phyloP scores from a whole-genome alignment of 2,797 vertebrate genomes.

The Oreochromis grahami region DNA sequence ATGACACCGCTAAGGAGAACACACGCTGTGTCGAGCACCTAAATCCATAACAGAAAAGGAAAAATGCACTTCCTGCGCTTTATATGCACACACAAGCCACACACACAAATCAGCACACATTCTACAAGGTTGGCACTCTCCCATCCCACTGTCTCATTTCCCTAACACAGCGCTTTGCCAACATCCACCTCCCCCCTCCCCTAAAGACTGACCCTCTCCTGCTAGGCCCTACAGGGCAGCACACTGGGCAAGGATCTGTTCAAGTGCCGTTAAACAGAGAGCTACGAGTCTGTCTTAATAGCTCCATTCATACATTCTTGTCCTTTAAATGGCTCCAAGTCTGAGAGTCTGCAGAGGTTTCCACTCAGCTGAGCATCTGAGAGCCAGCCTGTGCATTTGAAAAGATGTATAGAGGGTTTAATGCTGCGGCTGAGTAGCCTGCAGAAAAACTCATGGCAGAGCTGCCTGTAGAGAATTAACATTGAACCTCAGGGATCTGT shows the following conservation, averaged over 20 bases:
- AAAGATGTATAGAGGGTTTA: conserved; percentile 18
- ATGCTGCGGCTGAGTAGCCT: neutral
- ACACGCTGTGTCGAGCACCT: neutral
- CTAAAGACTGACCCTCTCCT: conserved; percentile 35
- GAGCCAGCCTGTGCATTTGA: conserved; percentile 15
- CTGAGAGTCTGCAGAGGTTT: conserved; percentile 29
- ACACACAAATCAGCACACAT: neutral
- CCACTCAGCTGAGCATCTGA: conserved; percentile 19
- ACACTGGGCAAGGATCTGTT: conserved; percentile 9
- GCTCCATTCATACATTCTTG: conserved; percentile 53
- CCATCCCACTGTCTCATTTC: conserved; percentile 21
- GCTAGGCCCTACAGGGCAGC: conserved; percentile 20
- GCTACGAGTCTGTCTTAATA: conserved; percentile 42
- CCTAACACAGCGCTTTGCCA: conserved; percentile 18
- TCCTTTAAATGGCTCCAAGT: conserved; percentile 33
- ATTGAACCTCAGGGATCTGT: conserved; percentile 1
- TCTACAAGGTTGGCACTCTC: conserved; percentile 27
- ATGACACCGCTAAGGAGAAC: neutral
- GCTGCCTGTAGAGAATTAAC: conserved; percentile 30
- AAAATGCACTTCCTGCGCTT: neutral
- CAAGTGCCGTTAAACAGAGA: conserved; percentile 14
- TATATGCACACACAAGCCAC: neutral
- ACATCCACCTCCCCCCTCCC: conserved; percentile 8
- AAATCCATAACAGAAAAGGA: neutral
- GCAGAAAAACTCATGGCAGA: conserved; percentile 4